These are phyloP conservation scores for Archegozetes longisetosus DNA, from an alignment of 1,140 invertebrate genomes.

Conservation along the genomic window DNA sequence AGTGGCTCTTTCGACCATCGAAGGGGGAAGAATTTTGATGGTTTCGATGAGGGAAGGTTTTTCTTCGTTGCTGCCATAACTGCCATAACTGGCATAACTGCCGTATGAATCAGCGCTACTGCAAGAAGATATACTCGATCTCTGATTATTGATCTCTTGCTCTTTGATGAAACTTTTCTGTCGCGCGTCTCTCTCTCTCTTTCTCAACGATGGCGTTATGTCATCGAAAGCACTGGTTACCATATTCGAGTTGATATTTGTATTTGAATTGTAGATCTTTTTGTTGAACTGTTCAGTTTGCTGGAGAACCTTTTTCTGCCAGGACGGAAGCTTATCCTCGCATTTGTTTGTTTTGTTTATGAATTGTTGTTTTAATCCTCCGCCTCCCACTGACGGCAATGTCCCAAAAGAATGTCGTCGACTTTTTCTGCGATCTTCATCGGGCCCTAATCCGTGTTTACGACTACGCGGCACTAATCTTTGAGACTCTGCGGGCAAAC, in stretches of 20 bases:
- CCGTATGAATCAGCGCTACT: constrained; percentile 16
- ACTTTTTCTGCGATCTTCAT: constrained; percentile 23
- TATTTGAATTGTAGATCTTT: constrained; percentile 1
- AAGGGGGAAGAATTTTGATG: constrained; percentile 11
- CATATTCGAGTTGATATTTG: constrained; percentile 5
- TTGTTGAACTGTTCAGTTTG: constrained; percentile 1
- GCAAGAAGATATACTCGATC: constrained; percentile 19
- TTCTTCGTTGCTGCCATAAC: constrained; percentile 15
- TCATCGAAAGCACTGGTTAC: constrained; percentile 17
- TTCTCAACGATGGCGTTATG: constrained; percentile 18
- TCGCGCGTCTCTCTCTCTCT: constrained; percentile 17
- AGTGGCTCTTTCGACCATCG: too few relatives aligned
- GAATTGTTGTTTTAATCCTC: neutral
- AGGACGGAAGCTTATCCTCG: neutral
- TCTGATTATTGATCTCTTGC: constrained; percentile 37
- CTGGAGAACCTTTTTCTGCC: neutral
- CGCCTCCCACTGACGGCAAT: neutral
- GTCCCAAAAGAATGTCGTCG: constrained; percentile 19
- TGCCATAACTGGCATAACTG: constrained; percentile 10
- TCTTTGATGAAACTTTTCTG: constrained; percentile 17
- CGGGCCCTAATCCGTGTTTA: constrained; percentile 34
- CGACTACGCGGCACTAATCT: constrained; percentile 55
- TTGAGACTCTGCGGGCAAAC: constrained; percentile 17
- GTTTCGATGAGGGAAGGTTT: constrained; percentile 11
- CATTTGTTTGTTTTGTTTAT: neutral